Evolutionary conservation across 1,140 invertebrate species (phyloP), one percentile per base, ranked within the genome.

Genomic region (Steinernema khuongi): DNA sequence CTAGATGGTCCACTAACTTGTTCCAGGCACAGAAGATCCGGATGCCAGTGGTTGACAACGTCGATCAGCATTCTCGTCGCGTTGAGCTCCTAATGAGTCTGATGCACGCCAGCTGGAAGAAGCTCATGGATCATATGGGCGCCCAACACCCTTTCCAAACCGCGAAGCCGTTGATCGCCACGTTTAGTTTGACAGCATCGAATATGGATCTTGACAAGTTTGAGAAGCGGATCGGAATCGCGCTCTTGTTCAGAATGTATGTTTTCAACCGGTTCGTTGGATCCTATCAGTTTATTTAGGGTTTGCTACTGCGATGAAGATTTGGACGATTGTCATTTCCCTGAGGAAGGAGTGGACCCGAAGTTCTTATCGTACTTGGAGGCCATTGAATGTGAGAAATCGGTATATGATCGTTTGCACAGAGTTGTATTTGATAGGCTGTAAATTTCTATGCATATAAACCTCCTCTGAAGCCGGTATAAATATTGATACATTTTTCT

Each of bases 401-500:
- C 50, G 4, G 22, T 60, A 7, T 60, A 60, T 22, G 19, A 60
- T 60, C 50, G 50, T 17, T 26, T 60, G 4, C 14, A 60, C 14
- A 60, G 26, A 60, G 7, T 60, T 22, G 22, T 60, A n/a, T 60
- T 60, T 22, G 50, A 26, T 60, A 14, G 4, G 26, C 26, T 60
- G 50, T 60, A 60, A 60, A 14, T 60, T 60, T 60, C 19, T 11
- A 41, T 41, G 36, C n/a, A n/a, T n/a, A n/a, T n/a, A n/a, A 41
- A 41, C n/a, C n/a, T 41, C n/a, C n/a, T 11, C 36, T 4, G 11
- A 22, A n/a, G 22, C 50, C 50, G 7, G 7, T 22, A 60, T 60
- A 60, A 22, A 60, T 60, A 41, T 60, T 41, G 36, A 41, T 41
- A 41, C n/a, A n/a, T n/a, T n/a, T n/a, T n/a, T n/a, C n/a, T n/a